These are phyloP conservation scores for Acanthiza pusilla DNA, from an alignment of 2,797 vertebrate species.

Conservation along the genomic window DNA sequence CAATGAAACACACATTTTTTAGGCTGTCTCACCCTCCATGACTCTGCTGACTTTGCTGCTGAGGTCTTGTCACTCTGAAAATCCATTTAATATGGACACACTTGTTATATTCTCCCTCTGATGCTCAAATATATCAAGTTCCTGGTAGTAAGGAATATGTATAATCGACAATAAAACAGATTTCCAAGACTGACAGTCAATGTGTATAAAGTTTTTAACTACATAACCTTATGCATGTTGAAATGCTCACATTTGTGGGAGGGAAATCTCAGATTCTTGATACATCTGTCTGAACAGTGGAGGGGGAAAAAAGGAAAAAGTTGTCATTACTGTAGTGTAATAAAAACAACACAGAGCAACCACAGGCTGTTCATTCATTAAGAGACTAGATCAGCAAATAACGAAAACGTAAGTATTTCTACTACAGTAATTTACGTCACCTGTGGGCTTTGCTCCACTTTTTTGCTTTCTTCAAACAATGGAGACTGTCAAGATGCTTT, in stretches of 20 bases:
- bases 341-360: neutral
- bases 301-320: rapidly evolving
- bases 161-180: neutral
- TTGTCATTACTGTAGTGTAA: neutral
- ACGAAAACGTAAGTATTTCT: neutral
- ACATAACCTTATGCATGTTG: neutral
- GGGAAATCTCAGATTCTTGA: neutral
- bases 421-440: neutral
- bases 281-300: neutral
- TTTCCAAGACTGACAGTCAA: neutral
- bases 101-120: neutral
- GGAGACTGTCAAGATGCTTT: neutral
- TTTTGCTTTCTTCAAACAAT: neutral
- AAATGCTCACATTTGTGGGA: neutral
- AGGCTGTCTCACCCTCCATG: neutral
- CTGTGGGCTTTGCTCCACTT: neutral
- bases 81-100: neutral
- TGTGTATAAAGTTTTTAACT: neutral
- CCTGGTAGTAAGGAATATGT: neutral
- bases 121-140: neutral
- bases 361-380: neutral
- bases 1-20: neutral
- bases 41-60: neutral
- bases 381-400: neutral
- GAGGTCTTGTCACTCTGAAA: neutral